Conservation (phyloP, 2,888 invertebrate genomes). For the Mylabris sibirica region DNA sequence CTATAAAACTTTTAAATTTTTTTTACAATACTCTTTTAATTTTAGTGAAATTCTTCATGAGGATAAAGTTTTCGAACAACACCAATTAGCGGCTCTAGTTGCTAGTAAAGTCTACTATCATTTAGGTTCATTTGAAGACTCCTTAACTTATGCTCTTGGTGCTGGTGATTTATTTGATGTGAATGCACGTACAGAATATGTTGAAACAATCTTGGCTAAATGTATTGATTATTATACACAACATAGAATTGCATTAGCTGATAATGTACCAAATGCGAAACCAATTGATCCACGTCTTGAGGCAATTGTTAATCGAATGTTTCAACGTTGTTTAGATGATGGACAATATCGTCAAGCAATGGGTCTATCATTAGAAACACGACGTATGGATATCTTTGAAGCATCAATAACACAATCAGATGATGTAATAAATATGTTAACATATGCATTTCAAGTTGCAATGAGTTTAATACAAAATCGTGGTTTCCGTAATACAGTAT, state of each 20-base stretch:
- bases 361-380: constrained; percentile 94
- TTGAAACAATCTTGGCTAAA: constrained; percentile 93
- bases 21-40: constrained; percentile 23
- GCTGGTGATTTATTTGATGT: constrained; percentile 96
- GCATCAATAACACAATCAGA: constrained; percentile 90
- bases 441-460: constrained; percentile 94
- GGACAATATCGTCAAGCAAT: constrained; percentile 95
- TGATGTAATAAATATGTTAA: constrained; percentile 88
- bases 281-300: constrained; percentile 84
- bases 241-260: constrained; percentile 77
- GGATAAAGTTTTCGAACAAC: constrained; percentile 86
- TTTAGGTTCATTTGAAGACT: constrained; percentile 95
- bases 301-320: constrained; percentile 96
- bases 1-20: neutral
- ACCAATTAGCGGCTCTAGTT: constrained; percentile 93
- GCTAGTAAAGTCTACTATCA: constrained; percentile 99
- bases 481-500: constrained; percentile 89
- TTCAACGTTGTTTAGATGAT: constrained; percentile 93
- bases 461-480: constrained; percentile 96
- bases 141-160: constrained; percentile 95
- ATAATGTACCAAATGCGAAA: constrained; percentile 72
- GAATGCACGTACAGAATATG: constrained; percentile 92
- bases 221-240: constrained; percentile 97
- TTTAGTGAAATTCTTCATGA: constrained; percentile 91
- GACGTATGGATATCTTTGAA: constrained; percentile 96